These are phyloP conservation scores for Cryptotermes secundus DNA, from an alignment of 1,140 invertebrate species.

Conservation along the genomic window DNA sequence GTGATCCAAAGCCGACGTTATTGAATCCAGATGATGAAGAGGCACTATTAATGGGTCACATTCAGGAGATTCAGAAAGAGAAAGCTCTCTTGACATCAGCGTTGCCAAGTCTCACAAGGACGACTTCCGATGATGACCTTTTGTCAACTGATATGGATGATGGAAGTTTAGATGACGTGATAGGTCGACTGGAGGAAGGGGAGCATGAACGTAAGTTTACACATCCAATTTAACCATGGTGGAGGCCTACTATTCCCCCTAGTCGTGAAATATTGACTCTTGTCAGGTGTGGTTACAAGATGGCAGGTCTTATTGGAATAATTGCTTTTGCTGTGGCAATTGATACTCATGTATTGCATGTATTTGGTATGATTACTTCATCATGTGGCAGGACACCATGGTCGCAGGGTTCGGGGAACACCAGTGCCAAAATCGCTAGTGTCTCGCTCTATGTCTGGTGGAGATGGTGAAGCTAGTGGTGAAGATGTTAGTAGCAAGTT, in stretches of 20 bases:
- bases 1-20: slow-evolving; percentile 39
- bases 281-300: too few species aligned
- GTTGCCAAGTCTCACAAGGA: slow-evolving; percentile 72
- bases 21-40: slow-evolving; percentile 61
- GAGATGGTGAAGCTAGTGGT: slow-evolving; percentile 20
- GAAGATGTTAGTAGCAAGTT: background rate
- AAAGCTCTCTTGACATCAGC: slow-evolving; percentile 79
- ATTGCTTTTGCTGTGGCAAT: too few species aligned
- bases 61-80: slow-evolving; percentile 74
- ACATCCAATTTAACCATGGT: background rate
- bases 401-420: background rate
- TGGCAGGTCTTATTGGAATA: too few species aligned
- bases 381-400: background rate
- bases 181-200: slow-evolving; percentile 28
- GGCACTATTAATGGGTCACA: slow-evolving; percentile 67
- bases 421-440: slow-evolving; percentile 22
- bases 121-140: slow-evolving; percentile 82
- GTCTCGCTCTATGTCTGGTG: slow-evolving; percentile 34
- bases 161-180: slow-evolving; percentile 57
- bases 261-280: too few species aligned
- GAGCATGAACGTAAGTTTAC: slow-evolving; percentile 23
- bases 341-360: background rate
- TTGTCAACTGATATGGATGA: slow-evolving; percentile 67
- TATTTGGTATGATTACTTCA: background rate
- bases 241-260: too few species aligned